These are phyloP conservation scores for Callosobruchus maculatus DNA, from an alignment of 2,888 invertebrate genomes.

Conservation along the genomic window DNA sequence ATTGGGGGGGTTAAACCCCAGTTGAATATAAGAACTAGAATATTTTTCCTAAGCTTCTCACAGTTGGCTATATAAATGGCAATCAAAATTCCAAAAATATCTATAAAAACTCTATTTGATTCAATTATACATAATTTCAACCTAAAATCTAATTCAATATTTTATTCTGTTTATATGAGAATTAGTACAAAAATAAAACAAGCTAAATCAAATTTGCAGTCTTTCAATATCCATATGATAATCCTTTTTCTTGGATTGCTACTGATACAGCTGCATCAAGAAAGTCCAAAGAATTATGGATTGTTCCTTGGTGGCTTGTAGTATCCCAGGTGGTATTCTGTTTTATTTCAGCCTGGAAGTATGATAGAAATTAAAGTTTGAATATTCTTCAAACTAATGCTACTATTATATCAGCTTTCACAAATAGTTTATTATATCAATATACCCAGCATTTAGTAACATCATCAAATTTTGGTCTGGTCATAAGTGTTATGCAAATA, in stretches of 20 bases:
- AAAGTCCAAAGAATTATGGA: constrained; percentile 53
- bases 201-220: not conserved
- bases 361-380: no score
- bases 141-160: not conserved
- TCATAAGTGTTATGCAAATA: no score
- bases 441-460: no score
- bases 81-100: not conserved
- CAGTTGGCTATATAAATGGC: no score
- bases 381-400: constrained; percentile 15
- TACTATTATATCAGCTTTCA: constrained; percentile 31
- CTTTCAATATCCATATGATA: constrained; percentile 47
- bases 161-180: not conserved
- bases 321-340: not conserved
- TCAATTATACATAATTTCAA: not conserved
- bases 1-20: no score
- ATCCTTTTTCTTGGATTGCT: constrained; percentile 70
- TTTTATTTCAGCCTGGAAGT: constrained; percentile 6
- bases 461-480: no score
- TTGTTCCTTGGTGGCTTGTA: not conserved
- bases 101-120: not conserved
- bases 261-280: constrained; percentile 70
- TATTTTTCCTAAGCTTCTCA: no score
- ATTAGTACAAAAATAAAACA: not conserved
- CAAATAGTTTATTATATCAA: no score
- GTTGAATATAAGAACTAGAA: no score